A percentile compares a stretch with the other conserved stretches of the same genome.
phyloP scores from a whole-genome alignment of 2,797 vertebrate species.

The Aldrovandia affinis region DNA sequence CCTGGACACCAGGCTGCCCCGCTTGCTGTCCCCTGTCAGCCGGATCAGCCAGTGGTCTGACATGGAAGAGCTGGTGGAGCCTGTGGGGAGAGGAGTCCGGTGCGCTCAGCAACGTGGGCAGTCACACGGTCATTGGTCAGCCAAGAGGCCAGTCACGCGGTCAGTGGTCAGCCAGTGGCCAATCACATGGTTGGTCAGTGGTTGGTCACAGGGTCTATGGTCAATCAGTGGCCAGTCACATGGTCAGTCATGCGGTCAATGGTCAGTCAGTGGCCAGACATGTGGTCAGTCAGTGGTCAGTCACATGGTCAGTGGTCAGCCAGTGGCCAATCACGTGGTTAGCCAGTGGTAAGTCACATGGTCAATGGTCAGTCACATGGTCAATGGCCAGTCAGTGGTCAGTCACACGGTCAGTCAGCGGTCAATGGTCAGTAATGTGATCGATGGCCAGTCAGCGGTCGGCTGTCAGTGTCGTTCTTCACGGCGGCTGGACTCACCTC shows the following conservation, averaged over 20 bases:
- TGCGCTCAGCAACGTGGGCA: neutral
- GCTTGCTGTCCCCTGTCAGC: constrained; percentile 71
- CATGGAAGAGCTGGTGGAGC: constrained; percentile 81
- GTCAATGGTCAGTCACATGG: no score
- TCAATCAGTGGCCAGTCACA: neutral
- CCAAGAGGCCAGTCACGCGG: neutral
- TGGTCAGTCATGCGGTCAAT: neutral
- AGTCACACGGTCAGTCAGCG: neutral
- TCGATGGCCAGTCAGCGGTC: neutral
- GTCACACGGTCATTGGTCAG: neutral
- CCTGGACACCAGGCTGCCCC: constrained; percentile 70
- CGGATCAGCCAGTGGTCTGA: constrained; percentile 88
- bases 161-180: neutral
- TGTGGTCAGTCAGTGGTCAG: neutral
- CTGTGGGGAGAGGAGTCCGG: constrained; percentile 55
- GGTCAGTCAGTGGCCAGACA: neutral
- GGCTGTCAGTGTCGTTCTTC: no score
- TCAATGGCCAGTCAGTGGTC: neutral
- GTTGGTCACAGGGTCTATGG: neutral
- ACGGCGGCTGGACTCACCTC: constrained; percentile 69
- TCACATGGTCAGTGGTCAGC: neutral
- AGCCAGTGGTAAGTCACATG: neutral
- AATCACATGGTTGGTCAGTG: neutral
- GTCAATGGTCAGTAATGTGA: no score
- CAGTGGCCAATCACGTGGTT: neutral